phyloP scores from a whole-genome alignment of 2,888 invertebrate species.

The Cantharis rufa region DNA sequence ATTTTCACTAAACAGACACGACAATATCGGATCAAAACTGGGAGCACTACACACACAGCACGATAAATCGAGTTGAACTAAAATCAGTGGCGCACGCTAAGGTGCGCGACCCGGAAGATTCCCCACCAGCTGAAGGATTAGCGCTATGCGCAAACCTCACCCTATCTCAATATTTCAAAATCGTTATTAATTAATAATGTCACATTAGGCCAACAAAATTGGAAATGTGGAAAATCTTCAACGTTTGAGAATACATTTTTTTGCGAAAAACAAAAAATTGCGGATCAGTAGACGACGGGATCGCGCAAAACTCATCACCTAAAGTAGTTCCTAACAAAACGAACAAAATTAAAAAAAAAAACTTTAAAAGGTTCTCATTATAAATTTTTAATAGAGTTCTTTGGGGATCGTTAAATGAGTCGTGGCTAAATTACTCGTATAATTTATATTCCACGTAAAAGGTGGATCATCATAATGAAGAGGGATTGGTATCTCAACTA shows the following conservation, averaged over 20 bases:
- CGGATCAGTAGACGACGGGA: background rate
- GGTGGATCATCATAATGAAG: background rate
- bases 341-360: background rate
- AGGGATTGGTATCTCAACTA: background rate
- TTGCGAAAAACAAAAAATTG: background rate
- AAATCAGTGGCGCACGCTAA: constrained; percentile 26
- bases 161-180: constrained; percentile 1
- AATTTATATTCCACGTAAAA: background rate
- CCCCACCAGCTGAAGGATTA: constrained; percentile 18
- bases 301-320: background rate
- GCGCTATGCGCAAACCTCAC: constrained; percentile 3
- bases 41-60: constrained; percentile 12
- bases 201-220: background rate
- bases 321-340: background rate
- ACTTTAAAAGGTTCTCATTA: background rate
- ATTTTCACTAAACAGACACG: constrained; percentile 11
- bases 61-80: constrained; percentile 10
- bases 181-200: background rate
- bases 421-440: background rate
- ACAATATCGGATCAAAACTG: constrained; percentile 14
- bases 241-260: background rate
- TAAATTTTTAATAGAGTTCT: background rate
- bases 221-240: too few species aligned
- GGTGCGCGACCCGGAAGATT: constrained; percentile 31
- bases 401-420: background rate